Evolutionary conservation across 2,888 invertebrate species (phyloP).

Genomic region (Diloba caeruleocephala): DNA sequence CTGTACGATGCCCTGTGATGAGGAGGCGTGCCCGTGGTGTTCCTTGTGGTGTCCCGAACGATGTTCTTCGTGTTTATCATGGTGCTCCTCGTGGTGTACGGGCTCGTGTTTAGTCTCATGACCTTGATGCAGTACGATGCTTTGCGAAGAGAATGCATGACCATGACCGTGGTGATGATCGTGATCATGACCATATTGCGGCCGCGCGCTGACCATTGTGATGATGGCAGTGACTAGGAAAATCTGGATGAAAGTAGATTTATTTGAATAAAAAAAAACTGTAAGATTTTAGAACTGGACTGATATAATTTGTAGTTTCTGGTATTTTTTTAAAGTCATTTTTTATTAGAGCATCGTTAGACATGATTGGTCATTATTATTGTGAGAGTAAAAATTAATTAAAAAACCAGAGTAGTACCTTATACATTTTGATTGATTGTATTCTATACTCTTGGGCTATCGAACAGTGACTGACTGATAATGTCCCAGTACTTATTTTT

Average conservation of each 20-base stretch:
- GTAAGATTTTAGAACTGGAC: no score
- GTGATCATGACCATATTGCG: conserved; percentile 40
- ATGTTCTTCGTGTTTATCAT: conserved; percentile 8
- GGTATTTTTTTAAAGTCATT: no score
- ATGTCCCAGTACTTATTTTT: conserved; percentile 1
- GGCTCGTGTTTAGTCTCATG: conserved; percentile 34
- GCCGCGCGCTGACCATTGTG: conserved; percentile 27
- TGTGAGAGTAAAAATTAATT: not conserved
- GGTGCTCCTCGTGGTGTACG: conserved; percentile 16
- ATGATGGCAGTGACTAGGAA: conserved; percentile 21
- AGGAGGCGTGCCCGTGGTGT: conserved; percentile 54
- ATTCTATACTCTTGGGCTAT: conserved; percentile 15
- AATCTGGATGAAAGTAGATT: conserved; percentile 13
- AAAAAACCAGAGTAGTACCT: conserved; percentile 26
- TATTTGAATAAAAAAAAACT: no score
- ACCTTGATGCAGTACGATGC: conserved; percentile 62
- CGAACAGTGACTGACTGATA: conserved; percentile 37
- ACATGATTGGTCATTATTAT: no score
- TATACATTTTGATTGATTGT: conserved; percentile 37
- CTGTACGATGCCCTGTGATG: conserved; percentile 65
- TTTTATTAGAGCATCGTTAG: no score
- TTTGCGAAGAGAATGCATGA: conserved; percentile 62
- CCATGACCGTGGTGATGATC: conserved; percentile 36
- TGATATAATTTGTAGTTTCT: no score
- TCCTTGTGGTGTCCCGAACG: conserved; percentile 3